Evolutionary conservation across 2,888 invertebrate species (phyloP).

Genomic region (Sturmia bella): DNA sequence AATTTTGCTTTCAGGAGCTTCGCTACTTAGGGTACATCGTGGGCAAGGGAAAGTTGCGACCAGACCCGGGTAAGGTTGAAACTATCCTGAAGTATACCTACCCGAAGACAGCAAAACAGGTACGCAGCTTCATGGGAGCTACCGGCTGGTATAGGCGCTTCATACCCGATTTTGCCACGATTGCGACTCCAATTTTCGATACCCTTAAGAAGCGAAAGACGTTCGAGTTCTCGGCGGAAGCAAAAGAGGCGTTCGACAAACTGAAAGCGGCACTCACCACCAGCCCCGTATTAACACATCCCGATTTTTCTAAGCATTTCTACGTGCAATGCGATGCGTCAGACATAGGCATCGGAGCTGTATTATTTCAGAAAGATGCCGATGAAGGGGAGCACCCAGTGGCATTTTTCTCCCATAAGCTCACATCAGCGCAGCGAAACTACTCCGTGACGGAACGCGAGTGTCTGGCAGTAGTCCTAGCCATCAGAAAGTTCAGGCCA

Average conservation of each 20-base stretch:
- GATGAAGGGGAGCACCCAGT: not conserved
- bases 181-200: constrained; percentile 32
- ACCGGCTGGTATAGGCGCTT: constrained; percentile 51
- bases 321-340: no score
- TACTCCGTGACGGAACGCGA: no score
- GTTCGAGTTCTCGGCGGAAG: constrained; percentile 21
- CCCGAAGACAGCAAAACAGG: no score
- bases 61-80: not conserved
- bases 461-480: not conserved
- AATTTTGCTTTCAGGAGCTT: not conserved
- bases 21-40: no score
- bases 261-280: no score
- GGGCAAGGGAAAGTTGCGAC: no score
- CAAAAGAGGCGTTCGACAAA: no score
- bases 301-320: no score
- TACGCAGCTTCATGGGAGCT: constrained; percentile 3
- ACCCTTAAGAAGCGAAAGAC: constrained; percentile 20
- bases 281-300: no score
- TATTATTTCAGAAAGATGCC: constrained; percentile 27
- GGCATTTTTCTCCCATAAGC: not conserved
- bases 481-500: not conserved
- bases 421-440: not conserved
- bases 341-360: constrained; percentile 2
- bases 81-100: not conserved
- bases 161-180: constrained; percentile 39